Evolutionary conservation across 2,113 vertebrate species (phyloP), one percentile per base, ranked within the genome.

Genomic region (Brachyhypopomus occidentalis): DNA sequence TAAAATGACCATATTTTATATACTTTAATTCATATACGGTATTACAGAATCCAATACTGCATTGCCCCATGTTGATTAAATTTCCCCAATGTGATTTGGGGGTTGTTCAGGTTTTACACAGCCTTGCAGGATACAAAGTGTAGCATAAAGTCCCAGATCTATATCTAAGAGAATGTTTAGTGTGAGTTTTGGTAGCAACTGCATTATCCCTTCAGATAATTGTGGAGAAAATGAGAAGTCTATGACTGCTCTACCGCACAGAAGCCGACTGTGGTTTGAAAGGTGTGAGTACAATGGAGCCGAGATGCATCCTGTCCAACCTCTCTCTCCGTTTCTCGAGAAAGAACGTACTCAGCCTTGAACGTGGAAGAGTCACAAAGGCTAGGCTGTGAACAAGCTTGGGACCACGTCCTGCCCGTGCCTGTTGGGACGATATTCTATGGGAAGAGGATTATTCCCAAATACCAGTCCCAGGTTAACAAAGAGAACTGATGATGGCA

Each of bases 401-500:
- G 86, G 89, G 89, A 92, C 87, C 85, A 87, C 90, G 89, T 93
- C 94, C 89, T 93, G 92, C 89, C 88, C 72, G 90, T 94, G 92
- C 94, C 91, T 94, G 94, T 94, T 87, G 87, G 91, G 90, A 85
- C 88, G 78, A 89, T 92, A 93, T 92, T 92, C 89, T 92, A 90
- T 91, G 90, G 90, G 89, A 83, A 89, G 89, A 91, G 93, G 93
- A 94, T 94, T 94, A 94, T 94, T 93, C 88, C 84, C 89, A 92
- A 94, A 94, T 93, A 92, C 93, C 93, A 92, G 89, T 80, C 87
- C 89, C 88, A 84, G 89, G 88, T 90, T 89, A 91, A 94, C 92
- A 94, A 94, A 94, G 91, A 93, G 86, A 92, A 87, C 90, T 91
- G 92, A 94, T 94, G 93, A 94, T 88, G 90, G 92, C 90, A 94